Evolutionary conservation across 2,113 vertebrate species (phyloP).

Genomic region (Thalassoma bifasciatum): DNA sequence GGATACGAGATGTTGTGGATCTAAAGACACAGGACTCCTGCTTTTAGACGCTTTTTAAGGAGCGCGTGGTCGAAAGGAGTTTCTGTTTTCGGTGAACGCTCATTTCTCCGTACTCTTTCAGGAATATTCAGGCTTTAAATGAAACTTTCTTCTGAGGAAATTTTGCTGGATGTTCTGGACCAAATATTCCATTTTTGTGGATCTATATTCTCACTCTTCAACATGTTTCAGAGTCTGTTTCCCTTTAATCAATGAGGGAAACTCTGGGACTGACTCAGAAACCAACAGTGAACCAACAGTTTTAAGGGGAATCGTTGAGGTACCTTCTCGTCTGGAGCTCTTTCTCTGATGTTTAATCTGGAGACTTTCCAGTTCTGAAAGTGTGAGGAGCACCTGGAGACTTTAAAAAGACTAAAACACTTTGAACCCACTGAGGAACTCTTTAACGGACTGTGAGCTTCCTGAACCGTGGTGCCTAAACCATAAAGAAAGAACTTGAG

Average conservation of each 20-base stretch:
- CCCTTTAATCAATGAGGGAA: neutral
- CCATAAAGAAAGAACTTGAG: neutral
- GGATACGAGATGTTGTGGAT: neutral
- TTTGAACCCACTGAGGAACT: neutral
- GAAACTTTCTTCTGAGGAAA: neutral
- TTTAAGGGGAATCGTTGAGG: neutral
- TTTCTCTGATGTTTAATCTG: too few species aligned
- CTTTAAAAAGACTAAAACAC: neutral
- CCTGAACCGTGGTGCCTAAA: neutral
- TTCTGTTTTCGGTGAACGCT: too few species aligned
- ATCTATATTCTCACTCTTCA: too few species aligned
- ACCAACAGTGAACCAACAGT: neutral
- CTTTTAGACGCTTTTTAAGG: neutral
- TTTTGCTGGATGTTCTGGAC: neutral
- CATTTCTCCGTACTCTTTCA: accelerated
- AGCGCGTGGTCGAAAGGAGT: neutral
- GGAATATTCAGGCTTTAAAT: neutral
- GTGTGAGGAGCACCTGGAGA: neutral
- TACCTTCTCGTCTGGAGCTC: neutral
- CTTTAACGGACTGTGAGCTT: neutral
- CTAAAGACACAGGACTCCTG: neutral
- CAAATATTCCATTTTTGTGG: neutral
- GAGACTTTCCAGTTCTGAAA: too few species aligned
- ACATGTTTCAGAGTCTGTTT: neutral
- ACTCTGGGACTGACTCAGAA: neutral